These are phyloP conservation scores for Yponomeuta evonymella DNA, from an alignment of 2,888 invertebrate genomes.

Conservation along the genomic window DNA sequence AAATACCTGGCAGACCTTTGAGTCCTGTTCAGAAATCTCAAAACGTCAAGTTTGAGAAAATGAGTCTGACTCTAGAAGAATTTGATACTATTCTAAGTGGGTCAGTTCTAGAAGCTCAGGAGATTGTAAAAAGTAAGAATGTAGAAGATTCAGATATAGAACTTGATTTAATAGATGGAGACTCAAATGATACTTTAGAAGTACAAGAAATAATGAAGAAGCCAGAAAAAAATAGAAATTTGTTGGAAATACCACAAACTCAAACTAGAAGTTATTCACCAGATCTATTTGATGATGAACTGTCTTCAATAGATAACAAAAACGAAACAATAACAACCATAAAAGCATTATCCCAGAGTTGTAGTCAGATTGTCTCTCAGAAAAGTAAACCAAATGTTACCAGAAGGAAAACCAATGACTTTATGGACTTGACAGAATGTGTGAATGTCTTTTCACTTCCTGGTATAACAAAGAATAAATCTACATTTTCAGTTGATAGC, in stretches of 20 bases:
- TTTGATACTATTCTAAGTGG: slow-evolving; percentile 57
- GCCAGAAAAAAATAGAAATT: not conserved
- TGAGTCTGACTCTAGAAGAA: slow-evolving; percentile 51
- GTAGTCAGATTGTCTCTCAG: not conserved
- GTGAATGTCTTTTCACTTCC: slow-evolving; percentile 26
- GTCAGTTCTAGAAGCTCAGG: slow-evolving; percentile 38
- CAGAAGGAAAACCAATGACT: slow-evolving; percentile 27
- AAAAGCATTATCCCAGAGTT: slow-evolving; percentile 8
- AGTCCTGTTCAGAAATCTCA: slow-evolving; percentile 55
- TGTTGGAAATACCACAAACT: not conserved
- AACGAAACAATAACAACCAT: not conserved
- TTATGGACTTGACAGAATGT: slow-evolving; percentile 50
- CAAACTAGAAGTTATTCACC: slow-evolving; percentile 53
- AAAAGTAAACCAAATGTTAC: slow-evolving; percentile 16
- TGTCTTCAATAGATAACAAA: slow-evolving; percentile 17
- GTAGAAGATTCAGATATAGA: slow-evolving; percentile 3
- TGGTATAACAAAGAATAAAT: slow-evolving; percentile 12
- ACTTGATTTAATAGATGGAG: not conserved
- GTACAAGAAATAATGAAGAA: not conserved
- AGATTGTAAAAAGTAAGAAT: slow-evolving; percentile 32
- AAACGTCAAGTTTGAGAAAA: slow-evolving; percentile 44
- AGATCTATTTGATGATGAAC: slow-evolving; percentile 68
- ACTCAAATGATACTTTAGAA: not conserved
- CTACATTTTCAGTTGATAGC: slow-evolving; percentile 15
- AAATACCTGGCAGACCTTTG: slow-evolving; percentile 78